Base-by-base conservation (phyloP, 2,888 invertebrate genomes). In the Idaea dimidiata region DNA sequence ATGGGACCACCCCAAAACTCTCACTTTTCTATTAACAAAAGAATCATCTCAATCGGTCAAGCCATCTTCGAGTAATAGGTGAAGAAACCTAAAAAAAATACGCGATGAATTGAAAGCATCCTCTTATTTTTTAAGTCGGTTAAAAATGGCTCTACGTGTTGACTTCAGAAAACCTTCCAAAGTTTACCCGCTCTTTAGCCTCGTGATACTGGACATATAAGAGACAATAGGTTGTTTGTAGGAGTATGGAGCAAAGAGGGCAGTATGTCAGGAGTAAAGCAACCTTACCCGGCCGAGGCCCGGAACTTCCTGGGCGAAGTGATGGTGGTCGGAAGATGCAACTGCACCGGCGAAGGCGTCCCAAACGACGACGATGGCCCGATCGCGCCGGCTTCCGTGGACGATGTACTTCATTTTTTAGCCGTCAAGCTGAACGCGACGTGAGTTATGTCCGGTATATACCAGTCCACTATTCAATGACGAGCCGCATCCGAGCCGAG, bases 301-400 rank as follows among this genome's bases (percentile, higher is more conserved):
- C 80, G 92, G 0, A 88, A 84, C 58, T 89, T 92, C 62, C 73
- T 89, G 53, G 88, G 88, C 0, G 91, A 91, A 65, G 76, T 80
- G 58, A 57, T 92, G 58, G 77, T 89, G 31, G 88, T 94, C 53
- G 94, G 94, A 3, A 82, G 91, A 16, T 93, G 92, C 33, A 93
- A 90, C 72, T 87, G 86, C 4, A 84, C 87, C 0, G 84, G 78
- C 0, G 86, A 88, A n/a, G 87, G 83, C 0, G 67, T 77, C 0
- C 76, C 81, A 0, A 75, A 85, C 2, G 93, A 93, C 10, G 87
- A 90, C n/a, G 91, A 91, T 8, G 91, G 89, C 0, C 83, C 89
- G 0, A 84, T 93, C 0, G 84, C 89, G 0, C 91, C 93, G 0
- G 89, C 87, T 0, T 84, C 93, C 53, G 79, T 94, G 16, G 88